Evolutionary conservation across 1,140 invertebrate genomes (phyloP).

Genomic region (Parasteatoda tepidariorum): DNA sequence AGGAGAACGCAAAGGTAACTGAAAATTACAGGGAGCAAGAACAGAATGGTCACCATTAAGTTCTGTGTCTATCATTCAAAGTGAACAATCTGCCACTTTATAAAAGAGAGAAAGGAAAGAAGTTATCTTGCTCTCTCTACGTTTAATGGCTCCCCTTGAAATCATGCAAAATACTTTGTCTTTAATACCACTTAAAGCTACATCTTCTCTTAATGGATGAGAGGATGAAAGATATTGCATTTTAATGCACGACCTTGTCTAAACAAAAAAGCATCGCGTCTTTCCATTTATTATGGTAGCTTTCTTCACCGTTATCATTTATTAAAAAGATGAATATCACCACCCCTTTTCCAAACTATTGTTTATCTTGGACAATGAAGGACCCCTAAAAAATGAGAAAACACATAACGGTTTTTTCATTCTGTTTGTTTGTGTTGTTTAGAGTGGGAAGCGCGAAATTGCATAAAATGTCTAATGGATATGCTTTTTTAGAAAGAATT

Average conservation of each 20-base stretch:
- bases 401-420: too few species aligned
- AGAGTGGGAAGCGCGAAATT: too few species aligned
- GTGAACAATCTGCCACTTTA: conserved; percentile 60
- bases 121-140: background rate
- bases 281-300: conserved; percentile 48
- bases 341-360: conserved; percentile 30
- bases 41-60: conserved; percentile 60
- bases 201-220: conserved; percentile 40
- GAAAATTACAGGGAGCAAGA: conserved; percentile 61
- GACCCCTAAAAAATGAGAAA: too few species aligned
- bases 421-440: too few species aligned
- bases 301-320: conserved; percentile 25
- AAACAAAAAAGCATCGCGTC: conserved; percentile 34
- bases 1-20: conserved; percentile 48
- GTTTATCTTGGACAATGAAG: conserved; percentile 32
- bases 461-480: too few species aligned
- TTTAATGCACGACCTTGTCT: conserved; percentile 53
- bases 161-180: conserved; percentile 56
- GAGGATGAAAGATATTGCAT: conserved; percentile 49
- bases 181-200: conserved; percentile 60
- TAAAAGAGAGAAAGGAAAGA: conserved; percentile 21
- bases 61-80: conserved; percentile 61
- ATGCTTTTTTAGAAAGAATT: too few species aligned
- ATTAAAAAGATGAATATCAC: conserved; percentile 47
- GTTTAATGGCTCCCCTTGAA: conserved; percentile 34